phyloP scores from a whole-genome alignment of 1,140 invertebrate genomes.

The Thrips palmi region DNA sequence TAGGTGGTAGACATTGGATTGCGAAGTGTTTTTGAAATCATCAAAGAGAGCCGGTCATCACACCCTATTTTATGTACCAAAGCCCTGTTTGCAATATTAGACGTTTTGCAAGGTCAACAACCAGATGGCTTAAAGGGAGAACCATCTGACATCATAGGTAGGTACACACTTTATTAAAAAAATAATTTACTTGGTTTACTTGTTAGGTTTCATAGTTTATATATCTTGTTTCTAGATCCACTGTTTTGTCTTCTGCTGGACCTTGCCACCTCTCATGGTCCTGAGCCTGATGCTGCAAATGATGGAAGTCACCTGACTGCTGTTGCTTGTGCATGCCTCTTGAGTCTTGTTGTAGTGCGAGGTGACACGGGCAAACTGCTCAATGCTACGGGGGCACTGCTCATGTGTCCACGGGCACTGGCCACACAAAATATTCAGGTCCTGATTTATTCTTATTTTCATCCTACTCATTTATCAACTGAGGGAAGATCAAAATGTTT shows the following conservation, averaged over 20 bases:
- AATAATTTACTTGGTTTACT: not conserved
- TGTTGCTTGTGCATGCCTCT: slow-evolving; percentile 73
- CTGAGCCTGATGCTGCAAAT: slow-evolving; percentile 25
- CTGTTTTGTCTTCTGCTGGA: slow-evolving; percentile 62
- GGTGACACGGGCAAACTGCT: slow-evolving; percentile 87
- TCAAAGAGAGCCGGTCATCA: slow-evolving; percentile 61
- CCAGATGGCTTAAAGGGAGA: slow-evolving; percentile 65
- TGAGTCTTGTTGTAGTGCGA: slow-evolving; percentile 77
- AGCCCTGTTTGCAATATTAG: slow-evolving; percentile 67
- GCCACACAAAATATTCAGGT: slow-evolving; percentile 65
- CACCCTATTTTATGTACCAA: slow-evolving; percentile 73
- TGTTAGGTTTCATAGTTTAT: slow-evolving; percentile 1
- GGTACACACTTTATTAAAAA: slow-evolving; percentile 11
- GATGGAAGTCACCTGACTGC: slow-evolving; percentile 55
- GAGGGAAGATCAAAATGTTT: no score
- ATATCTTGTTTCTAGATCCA: slow-evolving; percentile 33
- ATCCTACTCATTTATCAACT: no score
- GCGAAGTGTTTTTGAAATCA: slow-evolving; percentile 76
- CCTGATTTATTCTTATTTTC: slow-evolving; percentile 10
- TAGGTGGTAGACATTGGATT: slow-evolving; percentile 83
- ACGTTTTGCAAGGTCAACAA: slow-evolving; percentile 77
- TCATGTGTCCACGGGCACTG: slow-evolving; percentile 66
- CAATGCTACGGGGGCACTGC: slow-evolving; percentile 63
- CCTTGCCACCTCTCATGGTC: slow-evolving; percentile 44
- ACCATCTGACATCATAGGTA: slow-evolving; percentile 56